Base-by-base conservation (phyloP, 2,888 invertebrate species). In the Pseudeuparius sepicola region DNA sequence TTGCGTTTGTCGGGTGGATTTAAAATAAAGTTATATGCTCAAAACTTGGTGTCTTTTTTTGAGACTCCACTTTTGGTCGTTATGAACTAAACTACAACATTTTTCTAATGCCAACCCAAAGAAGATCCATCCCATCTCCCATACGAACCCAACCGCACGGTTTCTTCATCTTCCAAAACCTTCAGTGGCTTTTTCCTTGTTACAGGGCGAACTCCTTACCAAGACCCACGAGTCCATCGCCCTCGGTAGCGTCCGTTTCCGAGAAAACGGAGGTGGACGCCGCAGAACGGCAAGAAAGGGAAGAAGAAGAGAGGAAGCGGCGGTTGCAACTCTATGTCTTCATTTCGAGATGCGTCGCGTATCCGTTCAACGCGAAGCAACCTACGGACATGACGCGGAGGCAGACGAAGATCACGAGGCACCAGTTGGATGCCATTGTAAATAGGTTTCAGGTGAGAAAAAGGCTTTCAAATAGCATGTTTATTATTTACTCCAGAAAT, bases 361-460 rank as follows among this genome's bases (percentile, higher is more conserved):
- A 98, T 67, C 97, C 97, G 4, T 98, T 98, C 70, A 99, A 97
- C 66, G 94, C 96, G 7, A 98, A 98, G 65, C 97, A 97, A 60
- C 93, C 94, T 1, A 94, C 93, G 4, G 98, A 99, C 61, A 92
- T 97, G 93, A 92, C 92, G 2, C 73, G 87, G 54, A 70, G 97
- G 43, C 93, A 94, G 60, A 83, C 87, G 36, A 98, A 98, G 71
- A 84, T 99, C 34, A 90, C 87, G 36, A 90, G 92, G 59, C 89
- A 92, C 61, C 96, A 97, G 65, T 68, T 96, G 47, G 93, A 94
- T 64, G 84, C 87, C 24, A 88, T 94, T 54, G 86, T 86, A 59
- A 85, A 86, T 51, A 74, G 94, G 62, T 97, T 97, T 71, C 88
- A 93, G 78, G 88, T 87, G 65, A 57, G 6, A 7, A 20, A n/a